Percentiles rank a stretch among this genome's conserved stretches.
These are phyloP conservation scores for Seira ritae DNA, from an alignment of 2,888 invertebrate species.

Conservation along the genomic window DNA sequence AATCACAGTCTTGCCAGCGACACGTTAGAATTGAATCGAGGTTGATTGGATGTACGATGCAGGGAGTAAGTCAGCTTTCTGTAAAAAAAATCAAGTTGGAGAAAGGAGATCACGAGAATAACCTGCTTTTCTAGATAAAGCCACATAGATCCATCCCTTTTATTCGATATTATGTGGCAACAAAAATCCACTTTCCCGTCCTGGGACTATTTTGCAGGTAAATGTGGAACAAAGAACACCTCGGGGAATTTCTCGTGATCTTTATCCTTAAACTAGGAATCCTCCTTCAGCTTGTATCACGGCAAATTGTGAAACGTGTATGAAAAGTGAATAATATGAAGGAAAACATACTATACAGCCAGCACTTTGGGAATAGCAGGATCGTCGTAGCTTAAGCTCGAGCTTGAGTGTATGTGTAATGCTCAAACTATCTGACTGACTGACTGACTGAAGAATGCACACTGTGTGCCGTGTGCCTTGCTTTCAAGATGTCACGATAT, in stretches of 20 bases:
- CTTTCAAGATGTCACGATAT: too few species aligned
- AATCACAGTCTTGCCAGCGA: background rate
- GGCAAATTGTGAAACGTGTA: background rate
- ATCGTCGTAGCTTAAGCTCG: too few species aligned
- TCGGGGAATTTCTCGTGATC: constrained; percentile 48
- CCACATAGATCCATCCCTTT: constrained; percentile 24
- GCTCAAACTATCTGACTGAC: too few species aligned
- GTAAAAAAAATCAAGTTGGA: background rate
- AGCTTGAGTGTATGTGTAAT: too few species aligned
- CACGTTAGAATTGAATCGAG: constrained; percentile 29
- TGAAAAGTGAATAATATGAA: background rate
- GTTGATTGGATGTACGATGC: constrained; percentile 34
- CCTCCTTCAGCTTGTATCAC: background rate
- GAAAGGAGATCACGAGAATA: background rate
- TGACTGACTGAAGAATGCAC: too few species aligned
- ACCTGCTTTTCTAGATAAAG: background rate
- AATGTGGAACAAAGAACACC: constrained; percentile 58
- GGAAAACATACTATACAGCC: too few species aligned
- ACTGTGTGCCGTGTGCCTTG: too few species aligned
- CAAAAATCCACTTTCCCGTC: constrained; percentile 15
- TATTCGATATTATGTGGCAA: background rate
- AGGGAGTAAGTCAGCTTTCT: background rate
- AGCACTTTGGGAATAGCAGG: too few species aligned
- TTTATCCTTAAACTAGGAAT: constrained; percentile 17
- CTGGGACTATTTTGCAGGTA: constrained; percentile 48